These are phyloP conservation scores for Cataglyphis hispanica DNA, from an alignment of 1,140 invertebrate species.

Conservation along the genomic window DNA sequence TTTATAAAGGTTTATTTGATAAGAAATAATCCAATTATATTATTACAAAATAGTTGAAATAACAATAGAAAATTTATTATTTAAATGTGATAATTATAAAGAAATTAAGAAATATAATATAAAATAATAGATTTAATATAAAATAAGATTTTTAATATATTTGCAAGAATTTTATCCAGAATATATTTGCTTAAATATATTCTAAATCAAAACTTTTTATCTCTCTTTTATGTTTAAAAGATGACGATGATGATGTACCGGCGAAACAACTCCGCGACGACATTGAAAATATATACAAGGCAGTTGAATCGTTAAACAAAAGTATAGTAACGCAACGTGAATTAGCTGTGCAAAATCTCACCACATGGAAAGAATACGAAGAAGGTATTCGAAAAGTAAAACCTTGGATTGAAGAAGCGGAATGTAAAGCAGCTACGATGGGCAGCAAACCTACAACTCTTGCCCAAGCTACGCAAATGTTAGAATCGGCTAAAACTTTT, in stretches of 20 bases:
- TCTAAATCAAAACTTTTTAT: slow-evolving; percentile 28
- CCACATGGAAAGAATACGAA: slow-evolving; percentile 95
- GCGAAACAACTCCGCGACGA: slow-evolving; percentile 90
- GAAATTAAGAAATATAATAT: background rate
- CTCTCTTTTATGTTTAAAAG: slow-evolving; percentile 80
- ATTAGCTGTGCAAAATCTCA: slow-evolving; percentile 91
- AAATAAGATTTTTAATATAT: background rate
- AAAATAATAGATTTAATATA: background rate
- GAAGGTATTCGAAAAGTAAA: slow-evolving; percentile 92
- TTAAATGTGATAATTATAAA: background rate
- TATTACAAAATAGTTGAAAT: background rate
- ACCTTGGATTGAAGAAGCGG: slow-evolving; percentile 95
- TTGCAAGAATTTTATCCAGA: background rate
- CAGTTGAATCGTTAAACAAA: slow-evolving; percentile 90
- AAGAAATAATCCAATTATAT: background rate
- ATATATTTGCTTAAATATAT: background rate
- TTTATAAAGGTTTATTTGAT: background rate
- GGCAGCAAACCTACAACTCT: slow-evolving; percentile 92
- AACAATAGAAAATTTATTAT: background rate
- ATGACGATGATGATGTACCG: slow-evolving; percentile 89
- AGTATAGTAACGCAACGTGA: slow-evolving; percentile 91
- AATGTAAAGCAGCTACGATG: slow-evolving; percentile 90
- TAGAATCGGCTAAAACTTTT: slow-evolving; percentile 90
- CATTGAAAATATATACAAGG: slow-evolving; percentile 90
- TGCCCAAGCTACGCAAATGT: slow-evolving; percentile 92